Percentiles rank a stretch among this genome's conserved stretches.
Evolutionary conservation across 1,140 invertebrate species (phyloP).

Genomic region (Oreohelix idahoensis): DNA sequence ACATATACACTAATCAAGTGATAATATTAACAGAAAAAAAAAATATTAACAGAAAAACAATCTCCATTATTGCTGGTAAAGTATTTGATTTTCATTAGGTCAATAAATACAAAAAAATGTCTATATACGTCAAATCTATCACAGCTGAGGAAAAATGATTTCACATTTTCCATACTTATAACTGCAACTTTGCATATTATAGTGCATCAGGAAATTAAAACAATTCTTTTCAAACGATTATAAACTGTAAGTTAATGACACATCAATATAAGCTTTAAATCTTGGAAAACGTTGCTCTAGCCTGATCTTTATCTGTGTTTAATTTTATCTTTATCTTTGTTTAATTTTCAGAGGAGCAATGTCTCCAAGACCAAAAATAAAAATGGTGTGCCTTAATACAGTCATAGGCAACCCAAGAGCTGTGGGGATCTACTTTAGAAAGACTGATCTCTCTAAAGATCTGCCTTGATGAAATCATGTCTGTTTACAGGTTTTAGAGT

Average conservation of each 20-base stretch:
- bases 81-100: neutral
- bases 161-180: neutral
- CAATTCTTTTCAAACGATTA: neutral
- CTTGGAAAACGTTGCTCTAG: neutral
- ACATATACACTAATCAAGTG: slow-evolving; percentile 1
- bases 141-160: slow-evolving; percentile 20
- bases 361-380: too few relatives aligned
- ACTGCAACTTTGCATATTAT: neutral
- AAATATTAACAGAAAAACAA: too few relatives aligned
- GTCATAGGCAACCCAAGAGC: too few relatives aligned
- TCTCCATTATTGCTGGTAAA: slow-evolving; percentile 17
- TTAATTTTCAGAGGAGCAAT: too few relatives aligned
- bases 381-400: too few relatives aligned
- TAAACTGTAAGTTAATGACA: neutral
- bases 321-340: neutral
- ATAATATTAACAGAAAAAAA: neutral
- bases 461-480: too few relatives aligned
- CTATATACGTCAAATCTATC: slow-evolving; percentile 29
- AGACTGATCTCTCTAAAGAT: too few relatives aligned
- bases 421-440: too few relatives aligned
- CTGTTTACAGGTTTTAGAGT: too few relatives aligned
- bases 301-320: neutral
- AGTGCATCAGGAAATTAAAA: neutral
- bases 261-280: neutral
- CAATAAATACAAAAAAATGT: slow-evolving; percentile 28